Conservation (phyloP, 2,113 vertebrate species). For the Verasper variegatus region DNA sequence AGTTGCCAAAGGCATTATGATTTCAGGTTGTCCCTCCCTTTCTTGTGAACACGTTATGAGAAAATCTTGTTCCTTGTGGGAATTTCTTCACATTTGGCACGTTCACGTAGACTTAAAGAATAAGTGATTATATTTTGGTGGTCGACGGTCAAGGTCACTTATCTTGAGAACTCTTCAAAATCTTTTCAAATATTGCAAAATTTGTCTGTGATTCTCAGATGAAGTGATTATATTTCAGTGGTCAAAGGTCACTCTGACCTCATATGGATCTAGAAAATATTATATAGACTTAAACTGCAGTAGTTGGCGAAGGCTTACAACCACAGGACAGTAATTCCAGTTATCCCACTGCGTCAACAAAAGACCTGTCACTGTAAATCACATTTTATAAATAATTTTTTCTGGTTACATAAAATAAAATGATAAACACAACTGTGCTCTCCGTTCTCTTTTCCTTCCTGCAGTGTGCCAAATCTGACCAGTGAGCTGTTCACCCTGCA, state of each 20-base stretch:
- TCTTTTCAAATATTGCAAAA: too few relatives aligned
- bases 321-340: background rate
- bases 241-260: background rate
- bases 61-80: too few relatives aligned
- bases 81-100: too few relatives aligned
- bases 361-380: background rate
- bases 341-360: background rate
- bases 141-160: too few relatives aligned
- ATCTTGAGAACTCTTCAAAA: too few relatives aligned
- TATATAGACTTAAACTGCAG: background rate
- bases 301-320: background rate
- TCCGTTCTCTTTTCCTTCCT: slow-evolving; percentile 9
- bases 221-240: background rate
- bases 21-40: too few relatives aligned
- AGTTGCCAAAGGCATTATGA: too few relatives aligned
- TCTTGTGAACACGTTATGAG: too few relatives aligned
- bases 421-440: slow-evolving; percentile 10
- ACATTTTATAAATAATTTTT: slow-evolving; percentile 2
- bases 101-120: too few relatives aligned
- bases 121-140: too few relatives aligned
- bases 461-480: slow-evolving; percentile 91
- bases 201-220: too few relatives aligned
- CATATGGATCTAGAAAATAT: background rate
- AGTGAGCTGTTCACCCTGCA: slow-evolving; percentile 93
- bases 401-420: slow-evolving; percentile 19